Percentiles rank a stretch among this genome's conserved stretches.
Conservation (phyloP, 2,113 vertebrate species). For the Peromyscus leucopus region DNA sequence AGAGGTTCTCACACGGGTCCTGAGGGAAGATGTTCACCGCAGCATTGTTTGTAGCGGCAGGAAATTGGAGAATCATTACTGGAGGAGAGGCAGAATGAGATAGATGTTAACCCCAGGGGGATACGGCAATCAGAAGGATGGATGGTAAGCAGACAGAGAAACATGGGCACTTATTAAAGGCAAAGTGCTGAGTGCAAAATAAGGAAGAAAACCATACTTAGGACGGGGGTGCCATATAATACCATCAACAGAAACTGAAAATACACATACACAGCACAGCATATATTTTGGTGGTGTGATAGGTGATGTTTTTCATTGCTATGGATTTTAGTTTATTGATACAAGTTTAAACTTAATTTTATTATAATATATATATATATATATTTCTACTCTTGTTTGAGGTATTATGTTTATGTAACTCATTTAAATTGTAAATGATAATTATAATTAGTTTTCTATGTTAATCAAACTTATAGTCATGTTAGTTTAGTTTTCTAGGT, state of each 20-base stretch:
- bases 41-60: slow-evolving; percentile 50
- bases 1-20: slow-evolving; percentile 38
- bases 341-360: no score
- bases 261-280: neutral
- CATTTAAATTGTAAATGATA: no score
- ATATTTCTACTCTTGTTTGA: no score
- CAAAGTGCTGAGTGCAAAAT: neutral
- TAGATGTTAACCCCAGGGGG: neutral
- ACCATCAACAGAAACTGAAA: neutral
- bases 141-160: slow-evolving; percentile 15
- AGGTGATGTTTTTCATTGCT: neutral
- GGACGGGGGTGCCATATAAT: neutral
- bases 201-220: neutral
- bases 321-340: no score
- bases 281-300: neutral
- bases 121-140: neutral
- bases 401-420: no score
- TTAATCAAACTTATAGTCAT: no score
- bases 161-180: slow-evolving; percentile 30
- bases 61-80: slow-evolving; percentile 53
- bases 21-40: slow-evolving; percentile 28
- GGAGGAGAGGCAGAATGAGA: slow-evolving; percentile 14
- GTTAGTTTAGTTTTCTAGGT: no score
- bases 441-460: no score
- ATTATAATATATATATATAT: no score